Evolutionary conservation across 1,140 invertebrate genomes (phyloP).

Genomic region (Macrosteles quadrilineatus): DNA sequence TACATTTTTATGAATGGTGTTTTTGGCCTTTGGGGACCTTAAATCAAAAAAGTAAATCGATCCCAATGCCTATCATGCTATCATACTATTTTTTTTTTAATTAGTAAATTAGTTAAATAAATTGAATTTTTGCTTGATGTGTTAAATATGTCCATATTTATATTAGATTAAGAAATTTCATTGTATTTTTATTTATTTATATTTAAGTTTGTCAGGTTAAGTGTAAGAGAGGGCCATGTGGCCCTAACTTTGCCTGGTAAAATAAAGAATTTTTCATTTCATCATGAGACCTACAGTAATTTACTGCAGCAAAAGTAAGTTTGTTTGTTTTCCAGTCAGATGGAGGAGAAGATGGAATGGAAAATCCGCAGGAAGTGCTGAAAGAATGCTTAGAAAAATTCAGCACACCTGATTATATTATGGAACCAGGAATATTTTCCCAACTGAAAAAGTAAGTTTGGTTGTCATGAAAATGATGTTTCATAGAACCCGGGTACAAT

Average conservation of each 20-base stretch:
- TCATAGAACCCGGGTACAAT: too few relatives aligned
- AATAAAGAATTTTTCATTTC: background rate
- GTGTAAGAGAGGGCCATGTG: too few relatives aligned
- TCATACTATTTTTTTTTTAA: too few relatives aligned
- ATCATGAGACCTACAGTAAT: background rate
- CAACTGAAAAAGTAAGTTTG: conserved; percentile 76
- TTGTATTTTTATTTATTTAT: background rate
- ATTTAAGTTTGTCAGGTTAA: background rate
- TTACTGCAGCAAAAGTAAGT: background rate
- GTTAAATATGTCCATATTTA: background rate
- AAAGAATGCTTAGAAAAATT: conserved; percentile 90
- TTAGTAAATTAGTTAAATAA: too few relatives aligned
- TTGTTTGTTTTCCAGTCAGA: conserved; percentile 50
- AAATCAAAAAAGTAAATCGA: too few relatives aligned
- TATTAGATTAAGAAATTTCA: conserved; percentile 8
- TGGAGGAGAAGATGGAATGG: conserved; percentile 68
- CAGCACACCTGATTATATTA: conserved; percentile 92
- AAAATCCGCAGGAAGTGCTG: conserved; percentile 83
- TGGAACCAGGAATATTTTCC: conserved; percentile 96
- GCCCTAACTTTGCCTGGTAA: too few relatives aligned
- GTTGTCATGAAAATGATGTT: background rate
- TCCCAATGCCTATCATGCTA: too few relatives aligned
- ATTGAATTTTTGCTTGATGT: too few relatives aligned
- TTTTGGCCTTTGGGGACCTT: too few relatives aligned
- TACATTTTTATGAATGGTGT: too few relatives aligned